Base-by-base conservation (phyloP, 1,140 invertebrate genomes). In the Akabosia matsudoensis region DNA sequence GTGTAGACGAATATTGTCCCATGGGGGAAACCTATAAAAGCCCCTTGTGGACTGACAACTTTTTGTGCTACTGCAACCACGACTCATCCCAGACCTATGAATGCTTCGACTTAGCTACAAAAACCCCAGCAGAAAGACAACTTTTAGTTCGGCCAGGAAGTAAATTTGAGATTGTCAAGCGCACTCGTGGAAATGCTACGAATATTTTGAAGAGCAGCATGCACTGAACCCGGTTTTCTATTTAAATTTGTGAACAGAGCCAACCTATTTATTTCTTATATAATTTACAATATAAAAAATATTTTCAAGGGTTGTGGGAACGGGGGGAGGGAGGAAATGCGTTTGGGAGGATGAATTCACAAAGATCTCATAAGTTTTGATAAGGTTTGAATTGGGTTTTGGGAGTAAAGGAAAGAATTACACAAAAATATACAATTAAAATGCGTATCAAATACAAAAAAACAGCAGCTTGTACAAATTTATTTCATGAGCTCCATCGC, bases 401-500 rank as follows among this genome's bases (percentile, higher is more conserved):
- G n/a, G n/a, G n/a, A n/a, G n/a, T n/a, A n/a, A n/a, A n/a, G 18
- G 18, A 45, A 45, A 45, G 37, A 45, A 18, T 18, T 7, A 45
- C 18, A 45, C 37, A 45, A 45, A 45, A n/a, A n/a, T n/a, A n/a
- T n/a, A 45, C 18, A 45, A 45, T 10, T 45, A 10, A 7, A 45
- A 45, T 45, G 37, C 18, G 37, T n/a, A 45, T 45, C 7, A 45
- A 45, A 45, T 10, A 45, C 37, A 45, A 10, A 18, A 45, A 10
- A 18, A 10, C 18, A 10, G 7, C 7, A 10, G 1, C 22, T 67
- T 67, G 7, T 30, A 30, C 31, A 31, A 67, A 28, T 67, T 31
- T 30, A n/a, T 56, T 73, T 78, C 28, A 75, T 74, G 4, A 45
- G 22, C 1, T 74, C 77, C 16, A 74, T 10, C 16, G 75, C 56